A percentile compares a stretch with the other conserved stretches of the same genome.
Conservation (phyloP, 2,113 vertebrate species). For the Aphyosemion australe region DNA sequence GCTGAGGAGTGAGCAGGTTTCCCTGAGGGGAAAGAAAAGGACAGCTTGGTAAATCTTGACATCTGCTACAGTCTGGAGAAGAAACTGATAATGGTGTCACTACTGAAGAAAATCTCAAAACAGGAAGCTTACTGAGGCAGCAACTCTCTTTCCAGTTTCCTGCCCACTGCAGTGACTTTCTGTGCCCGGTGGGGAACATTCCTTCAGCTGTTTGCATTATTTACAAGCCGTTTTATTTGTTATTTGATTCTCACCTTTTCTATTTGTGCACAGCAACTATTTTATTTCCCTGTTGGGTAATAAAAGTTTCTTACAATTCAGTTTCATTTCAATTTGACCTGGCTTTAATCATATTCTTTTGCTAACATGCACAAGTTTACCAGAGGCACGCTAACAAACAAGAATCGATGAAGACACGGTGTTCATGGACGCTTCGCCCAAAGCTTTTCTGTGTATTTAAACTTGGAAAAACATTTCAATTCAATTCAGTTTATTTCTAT, state of each 20-base stretch:
- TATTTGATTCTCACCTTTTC: not conserved
- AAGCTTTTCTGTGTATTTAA: not conserved
- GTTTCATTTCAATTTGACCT: not conserved
- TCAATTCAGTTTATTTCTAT: no score
- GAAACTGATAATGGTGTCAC: slow-evolving; percentile 11
- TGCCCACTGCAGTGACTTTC: not conserved
- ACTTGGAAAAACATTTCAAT: not conserved
- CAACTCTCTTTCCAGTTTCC: not conserved
- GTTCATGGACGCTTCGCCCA: not conserved
- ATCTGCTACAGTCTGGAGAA: slow-evolving; percentile 24
- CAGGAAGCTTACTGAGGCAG: slow-evolving; percentile 8
- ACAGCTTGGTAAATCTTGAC: slow-evolving; percentile 31
- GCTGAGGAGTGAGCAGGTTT: slow-evolving; percentile 37
- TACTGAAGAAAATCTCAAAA: slow-evolving; percentile 5
- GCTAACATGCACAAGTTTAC: not conserved
- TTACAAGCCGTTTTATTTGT: not conserved
- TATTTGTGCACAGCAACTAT: not conserved
- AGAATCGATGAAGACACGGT: not conserved
- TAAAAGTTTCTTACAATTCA: not conserved
- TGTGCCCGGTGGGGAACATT: not conserved
- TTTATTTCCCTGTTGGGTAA: not conserved
- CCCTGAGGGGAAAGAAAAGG: slow-evolving; percentile 5
- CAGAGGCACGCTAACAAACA: not conserved
- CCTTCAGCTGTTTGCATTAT: not conserved
- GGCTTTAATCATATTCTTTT: not conserved